phyloP scores from a whole-genome alignment of 2,888 invertebrate species.

The Bursaphelenchus okinawaensis region DNA sequence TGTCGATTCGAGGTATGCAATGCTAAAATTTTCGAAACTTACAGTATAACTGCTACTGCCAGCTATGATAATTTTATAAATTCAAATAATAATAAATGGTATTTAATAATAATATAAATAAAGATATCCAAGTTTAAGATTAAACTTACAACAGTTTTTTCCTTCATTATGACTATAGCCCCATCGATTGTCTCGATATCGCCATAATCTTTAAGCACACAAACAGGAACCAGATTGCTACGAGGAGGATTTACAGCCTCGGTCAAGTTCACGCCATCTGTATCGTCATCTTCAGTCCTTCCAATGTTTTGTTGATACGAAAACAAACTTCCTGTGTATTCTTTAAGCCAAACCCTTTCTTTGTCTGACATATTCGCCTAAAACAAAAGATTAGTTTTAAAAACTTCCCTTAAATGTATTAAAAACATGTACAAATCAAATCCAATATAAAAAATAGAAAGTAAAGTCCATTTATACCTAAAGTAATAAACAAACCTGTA shows the following conservation, averaged over 20 bases:
- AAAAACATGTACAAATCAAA: too few species aligned
- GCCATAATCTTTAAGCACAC: conserved; percentile 78
- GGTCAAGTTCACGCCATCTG: conserved; percentile 70
- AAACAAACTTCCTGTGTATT: conserved; percentile 71
- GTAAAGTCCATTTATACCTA: too few species aligned
- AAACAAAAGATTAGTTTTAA: conserved; percentile 10
- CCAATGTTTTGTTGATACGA: conserved; percentile 84
- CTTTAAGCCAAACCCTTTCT: conserved; percentile 77
- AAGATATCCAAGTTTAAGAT: too few species aligned
- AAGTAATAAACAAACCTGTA: too few species aligned
- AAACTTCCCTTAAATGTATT: too few species aligned
- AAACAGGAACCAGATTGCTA: conserved; percentile 68
- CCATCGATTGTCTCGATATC: conserved; percentile 89
- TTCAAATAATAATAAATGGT: too few species aligned
- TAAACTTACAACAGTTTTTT: conserved; percentile 70
- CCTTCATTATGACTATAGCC: conserved; percentile 78
- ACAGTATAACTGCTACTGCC: too few species aligned
- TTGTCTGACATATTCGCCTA: conserved; percentile 46
- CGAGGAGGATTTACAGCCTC: conserved; percentile 73
- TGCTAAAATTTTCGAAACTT: conserved; percentile 47
- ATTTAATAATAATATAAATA: too few species aligned
- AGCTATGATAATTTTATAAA: conserved; percentile 4
- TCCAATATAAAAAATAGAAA: too few species aligned
- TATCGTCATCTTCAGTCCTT: conserved; percentile 61
- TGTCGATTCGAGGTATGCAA: conserved; percentile 44